Conservation (phyloP, 2,888 invertebrate species). For the Hirtodrosophila duncani region DNA sequence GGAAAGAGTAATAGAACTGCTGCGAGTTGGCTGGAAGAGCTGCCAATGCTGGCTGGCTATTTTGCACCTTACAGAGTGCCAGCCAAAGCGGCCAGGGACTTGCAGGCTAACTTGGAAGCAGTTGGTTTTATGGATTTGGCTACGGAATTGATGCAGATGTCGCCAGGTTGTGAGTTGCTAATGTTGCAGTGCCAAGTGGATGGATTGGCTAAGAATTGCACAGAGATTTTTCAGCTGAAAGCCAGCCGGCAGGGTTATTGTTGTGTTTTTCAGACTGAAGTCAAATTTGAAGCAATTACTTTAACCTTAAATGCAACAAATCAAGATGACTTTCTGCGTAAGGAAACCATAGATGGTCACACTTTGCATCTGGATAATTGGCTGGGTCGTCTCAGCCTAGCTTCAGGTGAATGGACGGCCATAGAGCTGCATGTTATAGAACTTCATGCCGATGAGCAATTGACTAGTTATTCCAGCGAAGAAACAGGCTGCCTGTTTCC, state of each 20-base stretch:
- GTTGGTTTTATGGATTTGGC: slow-evolving; percentile 6
- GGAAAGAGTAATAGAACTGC: background rate
- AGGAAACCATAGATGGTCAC: slow-evolving; percentile 36
- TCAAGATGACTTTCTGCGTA: slow-evolving; percentile 49
- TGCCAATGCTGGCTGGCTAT: slow-evolving; percentile 54
- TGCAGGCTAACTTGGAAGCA: slow-evolving; percentile 12
- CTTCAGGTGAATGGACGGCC: slow-evolving; percentile 38
- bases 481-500: slow-evolving; percentile 66
- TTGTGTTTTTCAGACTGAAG: slow-evolving; percentile 38
- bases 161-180: slow-evolving; percentile 62
- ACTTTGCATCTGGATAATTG: slow-evolving; percentile 56
- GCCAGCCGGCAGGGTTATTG: slow-evolving; percentile 55
- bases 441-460: slow-evolving; percentile 39
- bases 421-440: slow-evolving; percentile 38
- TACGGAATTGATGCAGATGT: slow-evolving; percentile 30
- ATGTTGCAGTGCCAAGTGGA: slow-evolving; percentile 58
- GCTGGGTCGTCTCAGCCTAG: slow-evolving; percentile 45
- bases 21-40: slow-evolving; percentile 38
- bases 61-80: slow-evolving; percentile 31
- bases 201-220: slow-evolving; percentile 38
- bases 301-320: slow-evolving; percentile 60
- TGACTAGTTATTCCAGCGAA: slow-evolving; percentile 30
- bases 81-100: slow-evolving; percentile 10
- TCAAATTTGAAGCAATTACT: slow-evolving; percentile 36
- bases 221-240: slow-evolving; percentile 44